Evolutionary conservation across 2,113 vertebrate genomes (phyloP), one percentile per base, ranked within the genome.

Genomic region (Beaufortia kweichowensis): DNA sequence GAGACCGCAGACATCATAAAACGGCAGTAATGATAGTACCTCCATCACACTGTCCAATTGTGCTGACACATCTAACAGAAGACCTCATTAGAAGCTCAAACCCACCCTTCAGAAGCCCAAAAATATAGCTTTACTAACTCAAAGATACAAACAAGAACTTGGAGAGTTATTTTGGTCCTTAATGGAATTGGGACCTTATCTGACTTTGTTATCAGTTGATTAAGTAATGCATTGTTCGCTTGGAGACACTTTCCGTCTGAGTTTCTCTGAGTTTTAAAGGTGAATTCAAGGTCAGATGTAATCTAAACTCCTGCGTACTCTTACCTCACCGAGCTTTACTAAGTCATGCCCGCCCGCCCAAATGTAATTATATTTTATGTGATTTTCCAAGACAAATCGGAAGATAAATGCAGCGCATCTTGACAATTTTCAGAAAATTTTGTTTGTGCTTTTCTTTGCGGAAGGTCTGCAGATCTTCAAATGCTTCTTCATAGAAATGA

Each of bases 201-300:
- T 88, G 62, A 50, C 80, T 78, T 86, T 85, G 82, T 79, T 82
- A 91, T 92, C 91, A 88, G 86, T 83, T 91, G 88, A 90, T 91
- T 90, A 90, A 88, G 85, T 83, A 86, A 87, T 81, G 80, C 84
- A 84, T 87, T 84, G 88, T 86, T 87, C 84, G 84, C 3, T 15
- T 12, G 12, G 79, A 83, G 84, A 79, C 15, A 46, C 79, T 19
- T 66, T 75, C 84, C 79, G 80, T 33, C 81, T 82, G 83, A 62
- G 81, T 87, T 82, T 78, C 76, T 73, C 41, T 12, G 46, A 85
- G 86, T 89, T 78, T 53, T 72, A 63, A 66, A 85, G 89, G 87
- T 87, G 87, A 89, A 81, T 77, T 73, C 88, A 91, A 92, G 90
- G 91, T 90, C 83, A 92, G 90, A 92, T 91, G 84, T 84, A 91